A percentile compares a stretch with the other conserved stretches of the same genome.
Evolutionary conservation across 2,888 invertebrate species (phyloP).

Genomic region (Pammene fasciana): DNA sequence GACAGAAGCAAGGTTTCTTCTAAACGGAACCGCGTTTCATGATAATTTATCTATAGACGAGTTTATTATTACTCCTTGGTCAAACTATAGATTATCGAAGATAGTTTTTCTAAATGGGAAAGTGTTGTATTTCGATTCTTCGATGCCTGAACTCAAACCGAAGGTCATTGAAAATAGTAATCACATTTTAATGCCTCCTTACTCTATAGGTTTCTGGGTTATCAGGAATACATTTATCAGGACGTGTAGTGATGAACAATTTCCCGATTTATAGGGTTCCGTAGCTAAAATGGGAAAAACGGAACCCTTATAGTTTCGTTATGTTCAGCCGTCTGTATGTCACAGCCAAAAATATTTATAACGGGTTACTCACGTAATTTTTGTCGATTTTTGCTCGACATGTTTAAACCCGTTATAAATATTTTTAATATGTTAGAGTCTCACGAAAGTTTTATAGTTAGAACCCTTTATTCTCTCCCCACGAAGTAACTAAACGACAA

Average conservation of each 20-base stretch:
- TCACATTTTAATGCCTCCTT: conserved; percentile 83
- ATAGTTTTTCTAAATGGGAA: conserved; percentile 83
- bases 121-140: conserved; percentile 78
- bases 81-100: conserved; percentile 76
- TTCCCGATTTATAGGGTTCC: too few species aligned
- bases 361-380: too few species aligned
- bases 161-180: conserved; percentile 68
- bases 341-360: too few species aligned
- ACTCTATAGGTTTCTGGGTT: conserved; percentile 86
- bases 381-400: too few species aligned
- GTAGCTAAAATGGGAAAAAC: too few species aligned
- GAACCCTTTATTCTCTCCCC: too few species aligned
- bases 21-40: conserved; percentile 77
- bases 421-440: too few species aligned
- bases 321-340: too few species aligned
- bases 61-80: conserved; percentile 79
- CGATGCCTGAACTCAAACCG: conserved; percentile 81
- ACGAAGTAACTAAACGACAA: too few species aligned
- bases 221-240: conserved; percentile 77
- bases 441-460: too few species aligned
- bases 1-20: conserved; percentile 69
- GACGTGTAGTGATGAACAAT: conserved; percentile 49
- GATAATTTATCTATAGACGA: conserved; percentile 71
- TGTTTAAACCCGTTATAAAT: too few species aligned
- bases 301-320: too few species aligned